These are phyloP conservation scores for Pseudolaguvia tuberculata DNA, from an alignment of 2,113 vertebrate genomes.

Conservation along the genomic window DNA sequence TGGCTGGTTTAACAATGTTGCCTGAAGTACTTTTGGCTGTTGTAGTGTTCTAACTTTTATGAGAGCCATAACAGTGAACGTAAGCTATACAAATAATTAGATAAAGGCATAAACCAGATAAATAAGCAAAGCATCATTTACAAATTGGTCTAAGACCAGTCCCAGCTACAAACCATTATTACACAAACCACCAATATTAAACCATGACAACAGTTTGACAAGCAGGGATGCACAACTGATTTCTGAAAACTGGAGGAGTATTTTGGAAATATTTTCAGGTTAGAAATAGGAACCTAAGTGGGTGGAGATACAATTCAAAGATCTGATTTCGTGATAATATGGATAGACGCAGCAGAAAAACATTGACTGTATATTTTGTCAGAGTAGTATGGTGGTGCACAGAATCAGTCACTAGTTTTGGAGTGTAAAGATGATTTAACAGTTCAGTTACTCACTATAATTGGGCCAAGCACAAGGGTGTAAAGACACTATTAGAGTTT, in stretches of 20 bases:
- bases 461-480: too few relatives aligned
- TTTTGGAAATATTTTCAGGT: neutral
- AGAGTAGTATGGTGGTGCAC: neutral
- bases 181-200: neutral
- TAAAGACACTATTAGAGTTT: too few relatives aligned
- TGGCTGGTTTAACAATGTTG: neutral
- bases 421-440: neutral
- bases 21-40: neutral
- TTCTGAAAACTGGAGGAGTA: conserved; percentile 2
- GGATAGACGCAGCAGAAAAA: neutral
- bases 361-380: neutral
- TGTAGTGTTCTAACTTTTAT: too few relatives aligned
- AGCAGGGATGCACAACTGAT: neutral
- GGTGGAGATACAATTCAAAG: neutral
- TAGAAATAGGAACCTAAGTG: conserved; percentile 14
- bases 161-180: too few relatives aligned
- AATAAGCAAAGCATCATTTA: too few relatives aligned
- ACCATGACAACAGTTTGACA: neutral
- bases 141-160: neutral
- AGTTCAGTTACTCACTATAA: neutral
- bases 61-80: too few relatives aligned
- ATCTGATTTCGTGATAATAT: neutral
- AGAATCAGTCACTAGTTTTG: neutral
- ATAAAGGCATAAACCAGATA: too few relatives aligned
- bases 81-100: too few relatives aligned